Evolutionary conservation across 2,797 vertebrate species (phyloP).

Genomic region (Novumbra hubbsi): DNA sequence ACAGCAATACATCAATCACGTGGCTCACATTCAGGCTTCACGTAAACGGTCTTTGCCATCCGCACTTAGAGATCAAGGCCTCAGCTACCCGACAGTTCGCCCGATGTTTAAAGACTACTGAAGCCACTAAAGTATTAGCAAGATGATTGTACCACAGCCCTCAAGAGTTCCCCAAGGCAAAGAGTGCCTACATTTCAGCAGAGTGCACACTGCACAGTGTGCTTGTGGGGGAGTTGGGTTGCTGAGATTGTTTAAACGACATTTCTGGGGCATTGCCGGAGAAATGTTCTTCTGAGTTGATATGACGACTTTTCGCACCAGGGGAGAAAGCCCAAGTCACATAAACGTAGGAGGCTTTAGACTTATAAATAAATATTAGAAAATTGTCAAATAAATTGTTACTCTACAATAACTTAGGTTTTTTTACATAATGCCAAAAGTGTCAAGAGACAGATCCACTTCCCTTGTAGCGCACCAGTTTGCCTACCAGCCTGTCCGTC

Average conservation of each 20-base stretch:
- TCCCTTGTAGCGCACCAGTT: conserved; percentile 49
- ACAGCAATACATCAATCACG: background rate
- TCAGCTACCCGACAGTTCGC: background rate
- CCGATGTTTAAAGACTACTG: too few relatives aligned
- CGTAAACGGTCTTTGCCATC: conserved; percentile 24
- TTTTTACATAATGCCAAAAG: background rate
- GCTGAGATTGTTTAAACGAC: conserved; percentile 47
- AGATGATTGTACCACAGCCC: conserved; percentile 27
- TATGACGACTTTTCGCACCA: conserved; percentile 44
- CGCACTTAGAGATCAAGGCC: conserved; percentile 18
- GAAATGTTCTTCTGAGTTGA: conserved; percentile 27
- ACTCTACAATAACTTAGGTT: background rate
- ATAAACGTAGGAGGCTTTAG: conserved; percentile 37
- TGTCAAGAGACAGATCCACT: conserved; percentile 35
- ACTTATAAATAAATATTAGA: too few relatives aligned
- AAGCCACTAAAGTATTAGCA: too few relatives aligned
- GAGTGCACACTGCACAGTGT: conserved; percentile 1
- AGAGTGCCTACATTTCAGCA: conserved; percentile 38
- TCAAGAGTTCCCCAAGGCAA: conserved; percentile 43
- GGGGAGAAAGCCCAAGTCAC: conserved; percentile 36
- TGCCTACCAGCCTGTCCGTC: conserved; percentile 23
- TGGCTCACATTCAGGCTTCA: background rate
- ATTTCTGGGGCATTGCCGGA: conserved; percentile 63
- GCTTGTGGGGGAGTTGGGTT: conserved; percentile 2
- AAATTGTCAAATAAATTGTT: background rate